phyloP scores from a whole-genome alignment of 2,797 vertebrate genomes.

The Xiphorhynchus erythropygius region DNA sequence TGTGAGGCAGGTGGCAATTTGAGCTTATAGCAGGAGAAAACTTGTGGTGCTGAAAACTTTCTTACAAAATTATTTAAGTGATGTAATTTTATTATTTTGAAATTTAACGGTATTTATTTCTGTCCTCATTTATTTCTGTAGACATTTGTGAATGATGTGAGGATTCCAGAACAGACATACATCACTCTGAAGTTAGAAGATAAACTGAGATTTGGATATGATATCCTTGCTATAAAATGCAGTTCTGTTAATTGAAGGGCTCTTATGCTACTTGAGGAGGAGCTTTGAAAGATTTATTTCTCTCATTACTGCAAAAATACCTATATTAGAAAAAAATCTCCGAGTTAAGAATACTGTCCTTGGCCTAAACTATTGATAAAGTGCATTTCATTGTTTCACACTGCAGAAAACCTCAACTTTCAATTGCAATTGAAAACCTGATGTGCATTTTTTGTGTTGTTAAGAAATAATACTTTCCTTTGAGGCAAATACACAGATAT shows the following conservation, averaged over 20 bases:
- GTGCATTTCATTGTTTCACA: background rate
- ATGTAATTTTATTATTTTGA: background rate
- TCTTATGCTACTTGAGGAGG: background rate
- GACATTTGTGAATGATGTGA: slow-evolving; percentile 98
- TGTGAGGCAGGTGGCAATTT: background rate
- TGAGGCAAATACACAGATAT: background rate
- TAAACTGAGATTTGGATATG: slow-evolving; percentile 98
- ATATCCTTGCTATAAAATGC: slow-evolving; percentile 88
- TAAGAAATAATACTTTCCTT: background rate
- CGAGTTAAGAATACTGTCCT: background rate
- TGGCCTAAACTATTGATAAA: background rate
- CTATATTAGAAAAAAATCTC: background rate
- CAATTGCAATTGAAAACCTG: background rate
- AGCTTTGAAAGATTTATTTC: background rate
- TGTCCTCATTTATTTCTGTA: slow-evolving; percentile 68
- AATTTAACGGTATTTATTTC: background rate
- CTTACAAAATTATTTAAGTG: background rate
- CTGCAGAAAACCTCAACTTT: background rate
- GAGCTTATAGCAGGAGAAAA: background rate
- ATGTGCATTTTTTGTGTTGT: background rate
- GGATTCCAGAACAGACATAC: slow-evolving; percentile 98
- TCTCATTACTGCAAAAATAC: background rate
- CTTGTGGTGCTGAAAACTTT: background rate
- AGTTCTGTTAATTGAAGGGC: background rate
- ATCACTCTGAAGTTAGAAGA: slow-evolving; percentile 97